Conservation (phyloP, 2,797 vertebrate species). For the Mormyrops attenuatus region DNA sequence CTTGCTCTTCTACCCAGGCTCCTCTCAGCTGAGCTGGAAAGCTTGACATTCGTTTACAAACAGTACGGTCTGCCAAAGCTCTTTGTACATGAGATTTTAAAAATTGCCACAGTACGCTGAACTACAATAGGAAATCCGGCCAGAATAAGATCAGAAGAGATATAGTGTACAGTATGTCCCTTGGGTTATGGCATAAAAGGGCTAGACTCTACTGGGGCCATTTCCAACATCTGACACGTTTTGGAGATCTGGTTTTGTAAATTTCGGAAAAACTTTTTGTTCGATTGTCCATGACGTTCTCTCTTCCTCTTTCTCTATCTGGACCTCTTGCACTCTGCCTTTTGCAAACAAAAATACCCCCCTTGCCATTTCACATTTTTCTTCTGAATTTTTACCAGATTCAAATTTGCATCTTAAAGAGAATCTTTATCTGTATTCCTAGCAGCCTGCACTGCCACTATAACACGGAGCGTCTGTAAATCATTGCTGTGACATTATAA, state of each 20-base stretch:
- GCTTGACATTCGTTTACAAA: background rate
- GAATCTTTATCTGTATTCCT: background rate
- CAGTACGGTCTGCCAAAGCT: background rate
- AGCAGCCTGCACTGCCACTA: background rate
- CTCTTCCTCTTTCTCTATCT: background rate
- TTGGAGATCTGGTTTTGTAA: background rate
- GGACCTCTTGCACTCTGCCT: background rate
- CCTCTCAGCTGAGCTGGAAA: background rate
- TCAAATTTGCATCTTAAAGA: background rate
- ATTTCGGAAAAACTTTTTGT: background rate
- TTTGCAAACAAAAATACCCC: background rate
- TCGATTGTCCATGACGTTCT: background rate
- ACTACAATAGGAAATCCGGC: background rate
- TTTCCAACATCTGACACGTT: background rate
- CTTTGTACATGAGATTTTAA: background rate
- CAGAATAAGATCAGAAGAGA: background rate
- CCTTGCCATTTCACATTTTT: background rate
- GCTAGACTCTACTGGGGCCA: background rate
- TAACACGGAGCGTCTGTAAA: background rate
- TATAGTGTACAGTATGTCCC: background rate
- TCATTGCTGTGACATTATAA: background rate
- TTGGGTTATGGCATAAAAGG: background rate
- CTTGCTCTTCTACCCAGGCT: background rate
- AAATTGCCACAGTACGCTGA: background rate
- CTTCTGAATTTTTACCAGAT: background rate